These are phyloP conservation scores for Eumerus sabulonum DNA, from an alignment of 2,888 invertebrate species.

Conservation along the genomic window DNA sequence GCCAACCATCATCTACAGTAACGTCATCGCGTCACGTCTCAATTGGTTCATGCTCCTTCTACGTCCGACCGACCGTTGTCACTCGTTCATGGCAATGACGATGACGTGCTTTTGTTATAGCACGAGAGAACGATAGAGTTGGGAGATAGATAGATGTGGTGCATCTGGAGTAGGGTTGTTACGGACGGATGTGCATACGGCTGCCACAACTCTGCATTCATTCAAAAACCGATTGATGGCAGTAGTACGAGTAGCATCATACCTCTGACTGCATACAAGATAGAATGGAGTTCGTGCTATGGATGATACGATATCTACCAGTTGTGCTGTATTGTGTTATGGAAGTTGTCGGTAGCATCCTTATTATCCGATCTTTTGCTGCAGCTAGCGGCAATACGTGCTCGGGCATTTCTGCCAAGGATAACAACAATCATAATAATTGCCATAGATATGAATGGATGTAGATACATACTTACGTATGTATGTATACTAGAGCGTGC, in stretches of 20 bases:
- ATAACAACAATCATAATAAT: conserved; percentile 72
- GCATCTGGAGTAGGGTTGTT: conserved; percentile 17
- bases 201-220: conserved; percentile 38
- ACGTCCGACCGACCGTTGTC: not conserved
- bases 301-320: conserved; percentile 14
- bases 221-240: conserved; percentile 19
- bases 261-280: no score
- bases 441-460: conserved; percentile 32
- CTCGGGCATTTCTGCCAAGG: conserved; percentile 74
- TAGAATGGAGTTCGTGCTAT: not conserved
- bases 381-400: conserved; percentile 70
- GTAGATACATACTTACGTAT: no score
- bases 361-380: conserved; percentile 48
- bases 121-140: no score
- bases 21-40: conserved; percentile 50
- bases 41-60: conserved; percentile 20
- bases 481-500: no score
- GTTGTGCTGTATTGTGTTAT: conserved; percentile 15
- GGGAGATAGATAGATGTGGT: not conserved
- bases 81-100: no score
- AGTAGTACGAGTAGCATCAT: not conserved
- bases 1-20: not conserved
- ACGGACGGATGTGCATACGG: conserved; percentile 60
- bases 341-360: conserved; percentile 33
- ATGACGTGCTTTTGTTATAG: no score